Percentiles rank a stretch among this genome's conserved stretches.
Evolutionary conservation across 2,888 invertebrate species (phyloP).

Genomic region (Venusia cambrica): DNA sequence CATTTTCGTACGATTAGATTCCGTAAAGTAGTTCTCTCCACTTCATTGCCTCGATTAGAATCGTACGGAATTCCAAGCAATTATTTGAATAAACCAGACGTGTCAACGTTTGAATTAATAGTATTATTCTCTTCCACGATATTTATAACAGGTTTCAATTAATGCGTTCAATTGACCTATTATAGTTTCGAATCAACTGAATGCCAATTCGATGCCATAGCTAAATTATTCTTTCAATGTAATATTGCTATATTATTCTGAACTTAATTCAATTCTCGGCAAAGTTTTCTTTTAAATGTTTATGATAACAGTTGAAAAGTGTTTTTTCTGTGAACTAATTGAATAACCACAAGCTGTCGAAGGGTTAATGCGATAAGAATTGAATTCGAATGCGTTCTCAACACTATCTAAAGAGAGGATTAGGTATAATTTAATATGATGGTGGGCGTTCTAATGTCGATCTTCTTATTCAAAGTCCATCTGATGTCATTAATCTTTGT

Average conservation of each 20-base stretch:
- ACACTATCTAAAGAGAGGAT: constrained; percentile 52
- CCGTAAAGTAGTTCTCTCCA: too few species aligned
- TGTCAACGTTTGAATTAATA: constrained; percentile 1
- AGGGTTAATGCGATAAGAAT: constrained; percentile 20
- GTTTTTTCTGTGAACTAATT: constrained; percentile 10
- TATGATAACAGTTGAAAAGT: not conserved
- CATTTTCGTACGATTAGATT: too few species aligned
- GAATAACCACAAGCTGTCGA: constrained; percentile 12
- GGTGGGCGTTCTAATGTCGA: constrained; percentile 33
- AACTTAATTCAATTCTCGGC: constrained; percentile 3
- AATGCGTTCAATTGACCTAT: constrained; percentile 17
- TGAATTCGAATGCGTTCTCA: constrained; percentile 25
- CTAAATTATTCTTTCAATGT: constrained; percentile 18
- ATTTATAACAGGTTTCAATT: constrained; percentile 21
- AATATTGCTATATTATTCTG: constrained; percentile 22
- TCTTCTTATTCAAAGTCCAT: constrained; percentile 38
- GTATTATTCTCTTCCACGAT: constrained; percentile 1
- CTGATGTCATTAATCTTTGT: constrained; percentile 22
- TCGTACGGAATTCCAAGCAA: too few species aligned
- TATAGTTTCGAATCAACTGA: constrained; percentile 16
- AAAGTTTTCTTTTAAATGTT: constrained; percentile 8
- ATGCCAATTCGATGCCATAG: constrained; percentile 24
- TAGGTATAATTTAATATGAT: constrained; percentile 36
- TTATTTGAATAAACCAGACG: too few species aligned
- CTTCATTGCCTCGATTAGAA: too few species aligned